Evolutionary conservation across 1,140 invertebrate species (phyloP), one percentile per base, ranked within the genome.

Genomic region (Anoplolepis gracilipes): DNA sequence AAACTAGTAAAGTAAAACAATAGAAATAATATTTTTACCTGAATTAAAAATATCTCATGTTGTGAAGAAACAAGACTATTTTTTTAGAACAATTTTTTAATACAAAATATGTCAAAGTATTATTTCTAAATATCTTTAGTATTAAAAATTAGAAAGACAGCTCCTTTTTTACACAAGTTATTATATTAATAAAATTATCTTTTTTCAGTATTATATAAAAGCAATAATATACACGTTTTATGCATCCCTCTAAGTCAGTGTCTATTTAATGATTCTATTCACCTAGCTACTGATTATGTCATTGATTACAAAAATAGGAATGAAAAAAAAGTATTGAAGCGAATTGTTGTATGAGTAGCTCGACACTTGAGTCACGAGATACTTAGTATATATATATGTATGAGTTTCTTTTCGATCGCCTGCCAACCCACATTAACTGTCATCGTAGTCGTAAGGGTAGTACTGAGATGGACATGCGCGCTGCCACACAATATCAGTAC

Each of bases 381-480:
- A 46, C 36, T 69, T 36, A 6, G 64, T 67, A n/a, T 36, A 49
- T 8, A 46, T 49, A 19, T 49, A 19, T 49, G 19, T 28, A 13
- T 13, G 19, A n/a, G 22, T 53, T 42, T 57, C 19, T 73, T 81
- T 72, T 82, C 67, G 78, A 82, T 82, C 53, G 53, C 28, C 19
- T 64, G 42, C 30, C 28, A n/a, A 8, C 10, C 65, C n/a, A 39
- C 33, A 10, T 33, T 19, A 42, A 33, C 55, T 82, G 53, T 88
- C 84, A 87, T 84, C 64, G 22, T 49, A 39, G 33, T 22, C 11
- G 53, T 25, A 70, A 89, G 76, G 87, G 70, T 86, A 88, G 88
- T 61, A 42, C 39, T 61, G 19, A 82, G 76, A 55, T 62, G 88
- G 87, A 86, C 88, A 89, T 89, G 88, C 88, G 88, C 88, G 30